Evolutionary conservation across 1,140 invertebrate species (phyloP).

Genomic region (Aphis gossypii): DNA sequence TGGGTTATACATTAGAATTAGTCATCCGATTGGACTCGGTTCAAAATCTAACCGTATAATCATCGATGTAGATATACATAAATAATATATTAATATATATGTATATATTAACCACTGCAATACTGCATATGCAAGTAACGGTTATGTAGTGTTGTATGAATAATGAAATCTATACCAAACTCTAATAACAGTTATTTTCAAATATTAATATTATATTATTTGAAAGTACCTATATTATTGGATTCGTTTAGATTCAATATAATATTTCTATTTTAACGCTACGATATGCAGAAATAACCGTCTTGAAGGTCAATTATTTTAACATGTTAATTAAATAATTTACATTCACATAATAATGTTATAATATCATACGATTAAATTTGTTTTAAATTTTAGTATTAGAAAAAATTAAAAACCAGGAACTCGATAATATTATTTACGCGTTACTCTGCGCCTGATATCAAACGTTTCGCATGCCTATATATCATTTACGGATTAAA

Average conservation of each 20-base stretch:
- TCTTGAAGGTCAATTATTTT: not conserved
- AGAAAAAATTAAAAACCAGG: not conserved
- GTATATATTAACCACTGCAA: not conserved
- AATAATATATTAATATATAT: no score
- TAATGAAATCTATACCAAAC: not conserved
- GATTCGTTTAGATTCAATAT: not conserved
- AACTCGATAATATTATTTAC: not conserved
- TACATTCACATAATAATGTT: not conserved
- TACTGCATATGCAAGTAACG: not conserved
- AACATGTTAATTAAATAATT: not conserved
- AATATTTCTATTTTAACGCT: not conserved
- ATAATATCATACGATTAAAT: not conserved
- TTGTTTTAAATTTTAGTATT: not conserved
- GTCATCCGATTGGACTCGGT: no score
- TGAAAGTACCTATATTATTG: not conserved
- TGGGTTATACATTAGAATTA: no score
- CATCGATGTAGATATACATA: no score
- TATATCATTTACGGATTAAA: not conserved
- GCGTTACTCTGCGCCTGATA: not conserved
- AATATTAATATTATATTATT: conserved; percentile 4
- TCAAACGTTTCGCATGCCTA: not conserved
- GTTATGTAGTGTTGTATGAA: not conserved
- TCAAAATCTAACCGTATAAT: no score
- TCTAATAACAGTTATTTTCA: not conserved
- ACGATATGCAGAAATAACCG: not conserved